phyloP scores from a whole-genome alignment of 2,113 vertebrate genomes.

The Glaucidium brasilianum region DNA sequence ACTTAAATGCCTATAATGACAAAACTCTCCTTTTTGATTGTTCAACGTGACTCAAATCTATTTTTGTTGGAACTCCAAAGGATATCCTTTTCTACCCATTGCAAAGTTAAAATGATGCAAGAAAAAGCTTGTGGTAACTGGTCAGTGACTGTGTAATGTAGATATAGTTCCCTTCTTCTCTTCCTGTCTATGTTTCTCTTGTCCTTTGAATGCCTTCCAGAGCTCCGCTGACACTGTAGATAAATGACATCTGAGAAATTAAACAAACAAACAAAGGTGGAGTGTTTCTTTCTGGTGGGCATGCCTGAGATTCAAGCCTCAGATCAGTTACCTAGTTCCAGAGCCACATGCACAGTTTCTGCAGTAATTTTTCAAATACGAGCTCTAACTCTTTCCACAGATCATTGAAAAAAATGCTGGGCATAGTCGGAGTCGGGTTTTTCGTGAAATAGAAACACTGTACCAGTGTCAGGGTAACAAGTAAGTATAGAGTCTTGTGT shows the following conservation, averaged over 20 bases:
- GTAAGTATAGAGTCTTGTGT: conserved; percentile 68
- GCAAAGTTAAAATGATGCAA: conserved; percentile 1
- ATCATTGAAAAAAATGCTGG: conserved; percentile 93
- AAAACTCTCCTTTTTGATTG: not conserved
- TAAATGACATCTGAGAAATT: not conserved
- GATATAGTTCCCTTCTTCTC: not conserved
- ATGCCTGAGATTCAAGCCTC: not conserved
- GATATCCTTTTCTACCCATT: not conserved
- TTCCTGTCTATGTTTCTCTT: not conserved
- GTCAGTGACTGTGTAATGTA: not conserved
- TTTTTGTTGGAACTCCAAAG: not conserved
- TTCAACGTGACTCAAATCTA: not conserved
- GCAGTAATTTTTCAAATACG: not conserved
- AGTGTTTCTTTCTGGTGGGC: not conserved
- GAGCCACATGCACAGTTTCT: not conserved
- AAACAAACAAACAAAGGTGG: not conserved
- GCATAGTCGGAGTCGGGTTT: conserved; percentile 91
- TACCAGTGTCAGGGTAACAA: conserved; percentile 97
- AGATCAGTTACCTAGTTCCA: not conserved
- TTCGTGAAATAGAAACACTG: conserved; percentile 93
- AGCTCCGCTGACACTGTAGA: not conserved
- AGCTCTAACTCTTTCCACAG: conserved; percentile 68
- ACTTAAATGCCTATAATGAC: not conserved
- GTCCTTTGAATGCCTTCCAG: not conserved
- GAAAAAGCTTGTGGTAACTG: not conserved